Conservation (phyloP, 2,797 vertebrate genomes). For the Hylomyscus alleni region DNA sequence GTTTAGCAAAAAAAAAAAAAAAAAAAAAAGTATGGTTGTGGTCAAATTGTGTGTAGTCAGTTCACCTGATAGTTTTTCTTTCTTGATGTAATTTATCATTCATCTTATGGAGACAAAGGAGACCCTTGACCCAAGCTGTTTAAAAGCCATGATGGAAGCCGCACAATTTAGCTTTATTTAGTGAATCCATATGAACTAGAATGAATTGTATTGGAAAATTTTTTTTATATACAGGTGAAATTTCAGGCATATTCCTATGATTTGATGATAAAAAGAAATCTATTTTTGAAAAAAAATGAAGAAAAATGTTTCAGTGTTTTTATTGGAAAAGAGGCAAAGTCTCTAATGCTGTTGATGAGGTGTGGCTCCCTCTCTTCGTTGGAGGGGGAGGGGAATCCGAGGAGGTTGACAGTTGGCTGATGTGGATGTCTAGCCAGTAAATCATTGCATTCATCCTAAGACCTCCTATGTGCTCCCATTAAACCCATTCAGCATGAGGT, state of each 20-base stretch:
- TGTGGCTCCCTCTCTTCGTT: slow-evolving; percentile 41
- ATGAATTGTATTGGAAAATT: not conserved
- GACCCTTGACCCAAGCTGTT: slow-evolving; percentile 4
- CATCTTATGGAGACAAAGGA: slow-evolving; percentile 12
- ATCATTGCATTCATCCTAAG: slow-evolving; percentile 80
- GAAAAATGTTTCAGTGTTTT: not conserved
- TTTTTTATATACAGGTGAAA: slow-evolving; percentile 26
- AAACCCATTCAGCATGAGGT: slow-evolving; percentile 66
- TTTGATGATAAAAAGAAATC: slow-evolving; percentile 10
- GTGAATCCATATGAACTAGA: not conserved
- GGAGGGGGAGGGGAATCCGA: slow-evolving; percentile 64
- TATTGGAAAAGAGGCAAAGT: slow-evolving; percentile 41
- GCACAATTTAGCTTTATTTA: slow-evolving; percentile 10
- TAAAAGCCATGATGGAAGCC: slow-evolving; percentile 5
- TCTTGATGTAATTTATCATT: not conserved
- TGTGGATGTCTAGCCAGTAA: slow-evolving; percentile 69
- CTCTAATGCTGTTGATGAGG: slow-evolving; percentile 60
- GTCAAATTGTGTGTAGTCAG: slow-evolving; percentile 6
- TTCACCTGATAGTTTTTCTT: slow-evolving; percentile 47
- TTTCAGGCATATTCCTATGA: slow-evolving; percentile 55
- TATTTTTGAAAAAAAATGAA: slow-evolving; percentile 41
- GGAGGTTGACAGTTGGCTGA: slow-evolving; percentile 80
- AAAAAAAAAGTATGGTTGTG: not conserved
- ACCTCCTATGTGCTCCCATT: slow-evolving; percentile 73
- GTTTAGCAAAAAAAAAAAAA: slow-evolving; percentile 31